These are phyloP conservation scores for Aulostomus chinensis DNA, from an alignment of 2,797 vertebrate species.

Conservation along the genomic window DNA sequence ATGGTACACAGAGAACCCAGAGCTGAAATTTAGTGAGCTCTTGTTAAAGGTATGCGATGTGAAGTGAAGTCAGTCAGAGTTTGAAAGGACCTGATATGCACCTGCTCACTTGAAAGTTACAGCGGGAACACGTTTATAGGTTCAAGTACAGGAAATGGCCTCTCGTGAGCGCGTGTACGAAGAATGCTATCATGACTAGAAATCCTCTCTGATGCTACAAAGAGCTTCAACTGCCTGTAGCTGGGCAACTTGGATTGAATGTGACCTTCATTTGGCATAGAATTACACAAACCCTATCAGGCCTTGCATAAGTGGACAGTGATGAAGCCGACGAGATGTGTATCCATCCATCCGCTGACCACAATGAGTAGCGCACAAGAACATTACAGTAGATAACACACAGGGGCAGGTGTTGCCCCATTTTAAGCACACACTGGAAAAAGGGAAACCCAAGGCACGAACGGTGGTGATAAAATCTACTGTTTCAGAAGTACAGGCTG, in stretches of 20 bases:
- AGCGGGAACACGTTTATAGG: too few species aligned
- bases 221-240: background rate
- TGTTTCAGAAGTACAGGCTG: constrained; percentile 5
- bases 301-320: constrained; percentile 6
- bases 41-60: too few species aligned
- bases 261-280: constrained; percentile 10
- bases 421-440: constrained; percentile 26
- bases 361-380: constrained; percentile 63
- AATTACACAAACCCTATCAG: constrained; percentile 12
- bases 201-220: too few species aligned
- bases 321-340: constrained; percentile 8
- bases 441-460: constrained; percentile 72
- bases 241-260: background rate
- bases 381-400: constrained; percentile 24
- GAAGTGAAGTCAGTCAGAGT: too few species aligned
- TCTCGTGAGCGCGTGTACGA: too few species aligned
- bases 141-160: too few species aligned
- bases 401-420: constrained; percentile 29
- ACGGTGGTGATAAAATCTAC: constrained; percentile 42
- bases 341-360: constrained; percentile 45
- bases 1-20: too few species aligned
- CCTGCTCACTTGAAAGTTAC: too few species aligned
- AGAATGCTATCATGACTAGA: too few species aligned
- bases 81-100: too few species aligned
- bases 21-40: too few species aligned